Conservation (phyloP, 2,888 invertebrate genomes). For the Coelogynopora nodosa region DNA sequence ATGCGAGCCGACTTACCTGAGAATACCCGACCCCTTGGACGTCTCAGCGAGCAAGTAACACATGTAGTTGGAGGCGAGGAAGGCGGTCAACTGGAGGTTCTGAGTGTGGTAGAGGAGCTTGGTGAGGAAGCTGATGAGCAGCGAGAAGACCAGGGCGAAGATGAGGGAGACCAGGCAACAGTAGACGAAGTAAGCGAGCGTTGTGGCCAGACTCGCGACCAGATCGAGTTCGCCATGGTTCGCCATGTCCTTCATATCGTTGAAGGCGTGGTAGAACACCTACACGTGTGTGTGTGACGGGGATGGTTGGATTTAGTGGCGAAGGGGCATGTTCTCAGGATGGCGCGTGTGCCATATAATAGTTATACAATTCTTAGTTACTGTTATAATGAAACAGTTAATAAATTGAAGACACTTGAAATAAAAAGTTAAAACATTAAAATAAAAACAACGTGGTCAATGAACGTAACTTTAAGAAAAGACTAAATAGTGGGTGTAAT, state of each 20-base stretch:
- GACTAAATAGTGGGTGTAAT: too few species aligned
- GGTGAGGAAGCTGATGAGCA: conserved; percentile 32
- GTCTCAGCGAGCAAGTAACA: conserved; percentile 9
- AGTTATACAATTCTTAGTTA: too few species aligned
- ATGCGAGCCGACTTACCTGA: neutral
- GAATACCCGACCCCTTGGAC: conserved; percentile 25
- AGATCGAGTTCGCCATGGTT: neutral
- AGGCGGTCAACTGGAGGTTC: neutral
- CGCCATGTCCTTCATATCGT: conserved; percentile 21
- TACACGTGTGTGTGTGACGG: neutral
- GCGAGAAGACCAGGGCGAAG: neutral
- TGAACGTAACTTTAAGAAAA: too few species aligned
- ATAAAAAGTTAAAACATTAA: too few species aligned
- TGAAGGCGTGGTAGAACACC: conserved; percentile 36
- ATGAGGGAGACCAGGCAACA: neutral
- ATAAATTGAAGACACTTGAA: too few species aligned
- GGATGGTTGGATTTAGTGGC: neutral
- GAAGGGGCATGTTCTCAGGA: neutral
- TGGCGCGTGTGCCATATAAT: too few species aligned
- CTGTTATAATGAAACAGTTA: too few species aligned
- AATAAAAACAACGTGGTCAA: too few species aligned
- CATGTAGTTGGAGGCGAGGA: conserved; percentile 9
- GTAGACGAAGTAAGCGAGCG: conserved; percentile 6
- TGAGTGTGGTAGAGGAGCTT: conserved; percentile 29
- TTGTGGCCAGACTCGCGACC: conserved; percentile 32